Evolutionary conservation across 2,888 invertebrate genomes (phyloP), one percentile per base, ranked within the genome.

Genomic region (Eurytoma californica): DNA sequence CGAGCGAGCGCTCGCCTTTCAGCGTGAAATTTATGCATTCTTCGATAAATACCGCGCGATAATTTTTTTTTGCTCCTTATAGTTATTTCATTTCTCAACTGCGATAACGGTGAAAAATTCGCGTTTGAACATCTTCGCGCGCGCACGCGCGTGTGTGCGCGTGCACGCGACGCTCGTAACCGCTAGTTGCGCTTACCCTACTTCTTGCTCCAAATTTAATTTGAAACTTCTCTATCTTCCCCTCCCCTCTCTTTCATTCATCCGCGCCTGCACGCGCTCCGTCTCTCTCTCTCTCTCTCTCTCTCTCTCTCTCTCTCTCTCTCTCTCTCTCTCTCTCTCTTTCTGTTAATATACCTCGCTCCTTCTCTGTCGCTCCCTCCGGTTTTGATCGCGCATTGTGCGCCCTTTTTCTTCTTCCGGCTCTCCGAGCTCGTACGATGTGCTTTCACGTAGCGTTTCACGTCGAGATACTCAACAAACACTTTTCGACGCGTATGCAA

Each of bases 191-290:
- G 20, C 18, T 18, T 69, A 57, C 39, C 57, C 39, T 69, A 57
- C 39, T 65, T 39, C n/a, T 58, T n/a, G 69, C 57, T 57, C 47
- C 18, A 58, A 57, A 70, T 70, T 70, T 24, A 60, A 70, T 70
- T 70, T 24, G 47, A 49, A 60, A 61, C 60, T 63, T 7, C 53
- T 9, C n/a, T 57, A 13, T 69, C 18, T 13, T 28, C 57, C 30
- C 14, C 13, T 57, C 51, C 16, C 57, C 13, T 69, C 39, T 57
- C 39, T 39, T 28, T 7, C 18, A 14, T 30, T 55, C 39, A 57
- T 57, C 30, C 63, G 16, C 2, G 68, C 24, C 14, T 16, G 39
- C 39, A 20, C 20, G n/a, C 51, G 55, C 57, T 39, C 18, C 18
- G 4, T 55, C 20, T 9, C 67, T 57, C 51, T 69, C 39, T 61